phyloP scores from a whole-genome alignment of 2,888 invertebrate genomes.

The Cordilura impudica region DNA sequence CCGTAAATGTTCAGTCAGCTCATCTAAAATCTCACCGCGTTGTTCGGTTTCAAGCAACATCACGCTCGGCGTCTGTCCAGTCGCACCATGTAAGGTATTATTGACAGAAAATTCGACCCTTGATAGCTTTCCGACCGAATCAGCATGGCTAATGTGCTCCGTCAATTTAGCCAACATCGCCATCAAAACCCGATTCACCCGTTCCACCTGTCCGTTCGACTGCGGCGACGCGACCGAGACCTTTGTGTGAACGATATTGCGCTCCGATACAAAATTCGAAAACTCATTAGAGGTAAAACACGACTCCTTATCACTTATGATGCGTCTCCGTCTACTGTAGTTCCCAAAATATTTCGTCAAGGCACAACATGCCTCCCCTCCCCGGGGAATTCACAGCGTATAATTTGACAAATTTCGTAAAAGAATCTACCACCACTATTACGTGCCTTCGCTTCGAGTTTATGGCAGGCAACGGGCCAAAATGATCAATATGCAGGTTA shows the following conservation, averaged over 20 bases:
- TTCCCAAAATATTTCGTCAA: conserved; percentile 36
- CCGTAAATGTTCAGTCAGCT: conserved; percentile 27
- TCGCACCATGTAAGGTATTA: conserved; percentile 26
- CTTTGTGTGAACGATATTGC: not conserved
- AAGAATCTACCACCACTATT: too few species aligned
- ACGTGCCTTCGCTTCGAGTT: too few species aligned
- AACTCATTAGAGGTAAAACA: conserved; percentile 43
- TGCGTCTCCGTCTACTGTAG: conserved; percentile 36
- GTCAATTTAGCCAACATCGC: conserved; percentile 44
- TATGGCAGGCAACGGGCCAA: not conserved
- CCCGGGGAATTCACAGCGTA: conserved; percentile 36
- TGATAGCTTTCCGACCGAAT: conserved; percentile 35
- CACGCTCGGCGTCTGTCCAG: conserved; percentile 13
- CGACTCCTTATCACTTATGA: conserved; percentile 31
- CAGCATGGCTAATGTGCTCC: conserved; percentile 28
- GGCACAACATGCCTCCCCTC: conserved; percentile 13
- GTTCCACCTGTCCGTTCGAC: too few species aligned
- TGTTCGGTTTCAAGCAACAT: conserved; percentile 21
- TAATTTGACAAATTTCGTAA: too few species aligned
- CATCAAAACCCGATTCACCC: conserved; percentile 22
- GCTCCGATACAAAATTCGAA: not conserved
- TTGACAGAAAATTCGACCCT: conserved; percentile 44
- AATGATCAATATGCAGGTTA: not conserved
- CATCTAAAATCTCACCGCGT: conserved; percentile 24
- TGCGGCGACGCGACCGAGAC: too few species aligned